phyloP scores from a whole-genome alignment of 2,797 vertebrate genomes.

The Chaunax sp. region DNA sequence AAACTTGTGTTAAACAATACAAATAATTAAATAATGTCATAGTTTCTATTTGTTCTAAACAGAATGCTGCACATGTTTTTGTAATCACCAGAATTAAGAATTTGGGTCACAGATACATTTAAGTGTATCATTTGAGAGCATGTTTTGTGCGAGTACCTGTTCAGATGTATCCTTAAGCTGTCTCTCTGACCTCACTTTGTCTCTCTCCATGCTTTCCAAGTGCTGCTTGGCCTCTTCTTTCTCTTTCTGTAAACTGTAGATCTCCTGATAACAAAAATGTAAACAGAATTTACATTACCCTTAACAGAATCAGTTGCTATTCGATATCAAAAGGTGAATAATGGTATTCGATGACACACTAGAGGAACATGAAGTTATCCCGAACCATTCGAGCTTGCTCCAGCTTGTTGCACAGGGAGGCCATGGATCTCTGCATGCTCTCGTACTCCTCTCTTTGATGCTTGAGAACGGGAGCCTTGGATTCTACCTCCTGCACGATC shows the following conservation, averaged over 20 bases:
- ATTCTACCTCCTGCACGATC: constrained; percentile 94
- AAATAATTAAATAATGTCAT: too few relatives aligned
- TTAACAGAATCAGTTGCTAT: neutral
- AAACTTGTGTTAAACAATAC: too few relatives aligned
- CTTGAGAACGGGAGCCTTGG: constrained; percentile 93
- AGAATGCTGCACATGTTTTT: neutral
- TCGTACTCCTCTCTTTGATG: constrained; percentile 95
- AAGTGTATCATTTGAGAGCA: neutral
- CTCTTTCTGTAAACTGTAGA: constrained; percentile 91
- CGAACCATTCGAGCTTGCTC: constrained; percentile 93
- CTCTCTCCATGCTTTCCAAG: constrained; percentile 86
- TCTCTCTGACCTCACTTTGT: constrained; percentile 88
- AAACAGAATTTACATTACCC: neutral
- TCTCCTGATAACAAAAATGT: constrained; percentile 84
- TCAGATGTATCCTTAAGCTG: constrained; percentile 92
- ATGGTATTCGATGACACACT: neutral
- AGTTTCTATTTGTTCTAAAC: neutral
- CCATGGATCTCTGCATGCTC: constrained; percentile 91
- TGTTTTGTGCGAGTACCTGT: constrained; percentile 81
- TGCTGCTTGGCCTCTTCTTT: constrained; percentile 90
- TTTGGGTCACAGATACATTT: too few relatives aligned
- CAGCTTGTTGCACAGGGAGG: constrained; percentile 92
- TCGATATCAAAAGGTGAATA: neutral
- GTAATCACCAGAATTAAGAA: neutral
- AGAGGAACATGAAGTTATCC: constrained; percentile 13